Percentiles rank a stretch among this genome's conserved stretches.
Evolutionary conservation across 1,140 invertebrate genomes (phyloP).

Genomic region (Drosophila orosa): DNA sequence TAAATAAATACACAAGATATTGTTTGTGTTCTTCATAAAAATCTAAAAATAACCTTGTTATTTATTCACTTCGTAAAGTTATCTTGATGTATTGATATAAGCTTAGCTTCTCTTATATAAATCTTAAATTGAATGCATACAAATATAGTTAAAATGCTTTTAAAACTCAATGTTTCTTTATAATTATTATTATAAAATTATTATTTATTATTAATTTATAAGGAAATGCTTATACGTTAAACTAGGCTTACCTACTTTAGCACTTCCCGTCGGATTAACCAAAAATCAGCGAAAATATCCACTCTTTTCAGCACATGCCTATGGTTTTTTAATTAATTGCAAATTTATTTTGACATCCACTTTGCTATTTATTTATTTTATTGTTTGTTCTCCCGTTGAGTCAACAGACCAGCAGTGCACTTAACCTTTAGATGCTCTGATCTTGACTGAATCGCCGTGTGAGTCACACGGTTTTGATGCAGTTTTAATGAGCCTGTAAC

Average conservation of each 20-base stretch:
- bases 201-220: too few species aligned
- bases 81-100: not conserved
- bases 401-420: not conserved
- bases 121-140: too few species aligned
- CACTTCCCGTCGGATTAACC: not conserved
- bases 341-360: not conserved
- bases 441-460: slow-evolving; percentile 28
- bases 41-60: not conserved
- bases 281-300: not conserved
- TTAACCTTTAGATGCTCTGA: slow-evolving; percentile 26
- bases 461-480: slow-evolving; percentile 59
- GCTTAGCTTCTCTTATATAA: too few species aligned
- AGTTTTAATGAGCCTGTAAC: slow-evolving; percentile 58
- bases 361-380: not conserved
- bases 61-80: not conserved
- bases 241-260: not conserved
- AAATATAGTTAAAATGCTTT: too few species aligned
- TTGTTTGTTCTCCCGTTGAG: slow-evolving; percentile 9
- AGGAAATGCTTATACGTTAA: too few species aligned
- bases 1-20: not conserved
- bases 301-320: not conserved
- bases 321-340: not conserved
- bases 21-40: not conserved
- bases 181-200: too few species aligned
- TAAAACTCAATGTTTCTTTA: too few species aligned